phyloP scores from a whole-genome alignment of 2,113 vertebrate genomes.

The Rhinoptilus africanus region DNA sequence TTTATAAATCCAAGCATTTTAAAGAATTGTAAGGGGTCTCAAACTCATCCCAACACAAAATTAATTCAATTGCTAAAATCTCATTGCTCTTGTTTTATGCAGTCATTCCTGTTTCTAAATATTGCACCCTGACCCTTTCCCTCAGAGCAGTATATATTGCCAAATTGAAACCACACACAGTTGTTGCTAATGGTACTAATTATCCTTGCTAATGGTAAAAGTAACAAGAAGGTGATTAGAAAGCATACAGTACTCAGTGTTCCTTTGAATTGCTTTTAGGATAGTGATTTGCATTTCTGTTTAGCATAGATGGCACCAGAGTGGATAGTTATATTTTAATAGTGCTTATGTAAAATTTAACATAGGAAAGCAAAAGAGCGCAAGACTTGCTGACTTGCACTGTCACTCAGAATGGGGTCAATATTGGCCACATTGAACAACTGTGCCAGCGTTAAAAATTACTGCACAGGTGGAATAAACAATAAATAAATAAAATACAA shows the following conservation, averaged over 20 bases:
- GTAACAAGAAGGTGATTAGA: neutral
- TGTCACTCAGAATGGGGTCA: neutral
- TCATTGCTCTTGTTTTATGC: neutral
- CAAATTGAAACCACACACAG: neutral
- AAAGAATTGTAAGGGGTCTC: neutral
- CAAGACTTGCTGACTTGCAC: neutral
- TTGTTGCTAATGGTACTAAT: neutral
- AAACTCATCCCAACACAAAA: neutral
- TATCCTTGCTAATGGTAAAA: neutral
- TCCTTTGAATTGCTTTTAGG: neutral
- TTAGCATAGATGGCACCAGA: neutral
- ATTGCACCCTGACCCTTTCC: neutral
- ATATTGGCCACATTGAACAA: neutral
- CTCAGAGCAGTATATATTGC: neutral
- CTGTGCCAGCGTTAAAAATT: neutral
- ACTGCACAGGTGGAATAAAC: neutral
- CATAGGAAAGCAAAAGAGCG: neutral
- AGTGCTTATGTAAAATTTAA: neutral
- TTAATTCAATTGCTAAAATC: neutral
- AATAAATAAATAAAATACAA: neutral
- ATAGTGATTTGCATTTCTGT: neutral
- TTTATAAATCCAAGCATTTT: neutral
- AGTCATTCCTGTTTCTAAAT: neutral
- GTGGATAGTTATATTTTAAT: neutral
- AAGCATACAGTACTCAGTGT: neutral